A percentile compares a stretch with the other conserved stretches of the same genome.
Conservation (phyloP, 92 coral and sea anemone genomes). For the Virgularia gustaviana region DNA sequence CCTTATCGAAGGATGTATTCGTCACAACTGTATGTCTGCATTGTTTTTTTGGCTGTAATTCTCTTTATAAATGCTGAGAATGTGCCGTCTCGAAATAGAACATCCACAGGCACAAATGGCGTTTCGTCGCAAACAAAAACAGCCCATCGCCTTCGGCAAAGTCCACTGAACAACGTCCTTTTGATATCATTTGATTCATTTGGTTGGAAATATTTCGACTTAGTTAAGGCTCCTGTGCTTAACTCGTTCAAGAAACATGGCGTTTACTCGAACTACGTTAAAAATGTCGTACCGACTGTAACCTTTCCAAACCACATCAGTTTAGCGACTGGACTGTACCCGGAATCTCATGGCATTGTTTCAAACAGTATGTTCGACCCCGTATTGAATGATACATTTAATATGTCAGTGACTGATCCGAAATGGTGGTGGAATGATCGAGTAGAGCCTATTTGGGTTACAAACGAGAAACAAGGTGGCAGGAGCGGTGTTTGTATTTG, state of each 20-base stretch:
- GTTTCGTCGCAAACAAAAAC: background rate
- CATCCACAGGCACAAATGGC: background rate
- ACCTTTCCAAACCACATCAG: constrained; percentile 78
- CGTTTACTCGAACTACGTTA: constrained; percentile 62
- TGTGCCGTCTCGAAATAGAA: background rate
- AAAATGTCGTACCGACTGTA: constrained; percentile 69
- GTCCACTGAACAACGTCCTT: constrained; percentile 62
- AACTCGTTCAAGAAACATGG: constrained; percentile 70
- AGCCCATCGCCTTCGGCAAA: no score
- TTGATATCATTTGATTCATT: constrained; percentile 82
- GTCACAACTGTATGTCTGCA: no score
- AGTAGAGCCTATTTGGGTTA: constrained; percentile 83
- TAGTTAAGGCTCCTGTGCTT: constrained; percentile 67
- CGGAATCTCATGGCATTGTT: constrained; percentile 84
- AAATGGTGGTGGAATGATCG: constrained; percentile 77
- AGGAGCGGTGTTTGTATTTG: constrained; percentile 73
- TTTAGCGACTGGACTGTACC: constrained; percentile 81
- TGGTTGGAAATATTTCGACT: constrained; percentile 79
- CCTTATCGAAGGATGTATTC: no score
- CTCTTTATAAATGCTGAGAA: no score
- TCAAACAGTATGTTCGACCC: constrained; percentile 85
- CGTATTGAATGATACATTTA: constrained; percentile 47
- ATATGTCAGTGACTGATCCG: constrained; percentile 61
- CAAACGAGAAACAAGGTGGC: constrained; percentile 76
- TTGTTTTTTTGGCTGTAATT: no score